A percentile compares a stretch with the other conserved stretches of the same genome.
Conservation (phyloP, 2,797 vertebrate genomes). For the Helarctos malayanus region DNA sequence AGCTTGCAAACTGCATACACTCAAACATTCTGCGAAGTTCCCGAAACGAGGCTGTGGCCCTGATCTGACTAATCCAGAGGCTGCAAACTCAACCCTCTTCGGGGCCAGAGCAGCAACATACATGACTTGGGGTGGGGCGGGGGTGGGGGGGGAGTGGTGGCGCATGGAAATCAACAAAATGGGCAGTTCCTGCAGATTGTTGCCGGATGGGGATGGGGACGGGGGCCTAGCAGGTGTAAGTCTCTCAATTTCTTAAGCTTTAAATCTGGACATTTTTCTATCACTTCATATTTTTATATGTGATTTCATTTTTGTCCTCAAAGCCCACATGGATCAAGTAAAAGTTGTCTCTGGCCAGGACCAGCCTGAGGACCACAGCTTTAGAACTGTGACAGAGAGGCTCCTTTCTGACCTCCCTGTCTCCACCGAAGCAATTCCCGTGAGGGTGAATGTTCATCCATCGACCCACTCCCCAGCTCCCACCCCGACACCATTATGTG, state of each 20-base stretch:
- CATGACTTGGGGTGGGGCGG: background rate
- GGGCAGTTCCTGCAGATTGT: accelerated
- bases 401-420: background rate
- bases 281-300: slow-evolving; percentile 2
- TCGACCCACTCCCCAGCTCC: background rate
- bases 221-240: no score
- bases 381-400: background rate
- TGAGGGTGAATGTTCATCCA: background rate
- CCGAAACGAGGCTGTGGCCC: background rate
- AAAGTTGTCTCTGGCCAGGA: background rate
- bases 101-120: background rate
- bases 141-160: accelerated
- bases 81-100: background rate
- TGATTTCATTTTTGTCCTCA: background rate
- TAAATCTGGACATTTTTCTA: background rate
- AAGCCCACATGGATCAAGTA: background rate
- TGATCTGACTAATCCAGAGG: background rate
- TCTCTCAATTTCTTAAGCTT: background rate
- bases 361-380: no score
- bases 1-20: background rate
- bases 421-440: background rate
- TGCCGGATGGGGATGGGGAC: background rate
- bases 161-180: background rate
- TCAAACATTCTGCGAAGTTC: background rate
- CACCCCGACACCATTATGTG: background rate